Evolutionary conservation across 2,113 vertebrate species (phyloP).

Genomic region (Calidris pygmaea): DNA sequence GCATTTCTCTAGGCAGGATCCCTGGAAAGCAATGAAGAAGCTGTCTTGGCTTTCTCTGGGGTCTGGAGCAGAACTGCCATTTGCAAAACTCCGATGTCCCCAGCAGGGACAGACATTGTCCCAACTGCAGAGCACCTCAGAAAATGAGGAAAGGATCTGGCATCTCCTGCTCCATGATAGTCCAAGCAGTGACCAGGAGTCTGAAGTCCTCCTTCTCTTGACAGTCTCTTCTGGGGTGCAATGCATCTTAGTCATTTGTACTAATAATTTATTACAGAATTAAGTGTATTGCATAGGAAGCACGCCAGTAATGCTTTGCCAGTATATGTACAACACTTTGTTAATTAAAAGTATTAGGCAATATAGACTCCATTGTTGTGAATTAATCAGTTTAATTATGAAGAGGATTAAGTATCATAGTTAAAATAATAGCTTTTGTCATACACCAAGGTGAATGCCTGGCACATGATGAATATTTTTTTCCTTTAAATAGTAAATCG

Average conservation of each 20-base stretch:
- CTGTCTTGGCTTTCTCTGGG: not conserved
- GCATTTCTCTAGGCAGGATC: not conserved
- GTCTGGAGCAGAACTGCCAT: not conserved
- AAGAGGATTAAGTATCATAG: conserved; percentile 45
- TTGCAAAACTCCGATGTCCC: not conserved
- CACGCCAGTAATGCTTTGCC: conserved; percentile 62
- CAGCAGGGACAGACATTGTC: not conserved
- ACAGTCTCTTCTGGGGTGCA: not conserved
- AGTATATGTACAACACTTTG: conserved; percentile 55
- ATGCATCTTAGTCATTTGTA: conserved; percentile 41
- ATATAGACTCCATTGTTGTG: conserved; percentile 66
- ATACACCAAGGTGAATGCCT: not conserved
- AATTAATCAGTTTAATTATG: conserved; percentile 75
- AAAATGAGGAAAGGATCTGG: not conserved
- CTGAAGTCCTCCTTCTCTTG: conserved; percentile 4
- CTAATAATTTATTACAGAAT: conserved; percentile 75
- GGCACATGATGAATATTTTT: not conserved
- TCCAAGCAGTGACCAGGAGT: not conserved
- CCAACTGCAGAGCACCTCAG: not conserved
- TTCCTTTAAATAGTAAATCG: not conserved
- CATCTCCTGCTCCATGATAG: not conserved
- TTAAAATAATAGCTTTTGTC: conserved; percentile 57
- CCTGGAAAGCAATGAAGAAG: not conserved
- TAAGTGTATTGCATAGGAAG: conserved; percentile 75
- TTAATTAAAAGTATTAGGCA: conserved; percentile 77